phyloP scores from a whole-genome alignment of 2,113 vertebrate species.

The Equus przewalskii region DNA sequence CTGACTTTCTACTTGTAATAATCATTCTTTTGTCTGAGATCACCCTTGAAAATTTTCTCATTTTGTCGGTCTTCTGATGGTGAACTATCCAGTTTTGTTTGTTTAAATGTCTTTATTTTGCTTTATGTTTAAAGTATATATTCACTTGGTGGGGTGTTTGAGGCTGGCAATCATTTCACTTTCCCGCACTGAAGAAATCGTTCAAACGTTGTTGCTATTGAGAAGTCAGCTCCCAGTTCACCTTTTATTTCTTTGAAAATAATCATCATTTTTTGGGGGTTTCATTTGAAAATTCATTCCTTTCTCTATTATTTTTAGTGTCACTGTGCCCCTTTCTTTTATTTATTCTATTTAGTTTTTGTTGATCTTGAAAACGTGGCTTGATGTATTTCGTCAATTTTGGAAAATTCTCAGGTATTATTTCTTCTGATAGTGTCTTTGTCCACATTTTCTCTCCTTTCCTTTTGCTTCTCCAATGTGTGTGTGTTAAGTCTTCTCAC shows the following conservation, averaged over 20 bases:
- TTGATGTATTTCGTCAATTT: neutral
- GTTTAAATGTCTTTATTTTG: neutral
- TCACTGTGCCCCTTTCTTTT: neutral
- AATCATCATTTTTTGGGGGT: neutral
- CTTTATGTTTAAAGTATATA: neutral
- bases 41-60: neutral
- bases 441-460: neutral
- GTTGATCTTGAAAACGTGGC: neutral
- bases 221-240: neutral
- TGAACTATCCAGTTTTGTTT: neutral
- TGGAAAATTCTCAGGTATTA: neutral
- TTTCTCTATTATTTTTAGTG: neutral
- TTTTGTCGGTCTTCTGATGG: neutral
- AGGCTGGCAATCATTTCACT: neutral
- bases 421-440: neutral
- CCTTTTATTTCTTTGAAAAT: neutral
- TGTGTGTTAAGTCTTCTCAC: neutral
- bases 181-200: neutral
- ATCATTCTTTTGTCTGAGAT: neutral
- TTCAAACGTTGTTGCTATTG: neutral
- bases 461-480: neutral
- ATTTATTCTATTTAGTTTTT: slow-evolving; percentile 4
- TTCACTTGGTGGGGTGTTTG: neutral
- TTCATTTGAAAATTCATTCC: neutral
- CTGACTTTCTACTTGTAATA: neutral